Evolutionary conservation across 2,888 invertebrate genomes (phyloP).

Genomic region (Chymomyza amoena): DNA sequence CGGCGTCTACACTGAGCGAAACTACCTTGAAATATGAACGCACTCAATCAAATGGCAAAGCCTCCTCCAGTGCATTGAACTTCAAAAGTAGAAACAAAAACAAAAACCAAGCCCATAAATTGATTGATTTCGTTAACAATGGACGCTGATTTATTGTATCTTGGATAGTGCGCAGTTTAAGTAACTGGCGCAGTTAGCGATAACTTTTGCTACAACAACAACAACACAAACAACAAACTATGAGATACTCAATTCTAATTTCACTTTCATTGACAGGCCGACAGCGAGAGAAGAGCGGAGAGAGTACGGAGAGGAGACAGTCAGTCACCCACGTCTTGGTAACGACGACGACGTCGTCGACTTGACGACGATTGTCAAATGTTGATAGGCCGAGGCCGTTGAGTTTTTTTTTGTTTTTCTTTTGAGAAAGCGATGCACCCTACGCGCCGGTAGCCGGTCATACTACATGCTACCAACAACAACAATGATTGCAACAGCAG

Average conservation of each 20-base stretch:
- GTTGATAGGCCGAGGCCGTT: slow-evolving; percentile 5
- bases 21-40: slow-evolving; percentile 1
- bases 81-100: slow-evolving; percentile 25
- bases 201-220: slow-evolving; percentile 2
- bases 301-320: background rate
- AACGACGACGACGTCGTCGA: slow-evolving; percentile 22
- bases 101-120: slow-evolving; percentile 55
- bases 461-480: background rate
- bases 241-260: slow-evolving; percentile 26
- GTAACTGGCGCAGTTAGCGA: slow-evolving; percentile 49
- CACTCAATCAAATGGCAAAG: background rate
- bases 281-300: slow-evolving; percentile 11
- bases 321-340: slow-evolving; percentile 32
- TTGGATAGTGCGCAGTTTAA: slow-evolving; percentile 6
- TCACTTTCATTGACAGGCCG: slow-evolving; percentile 58
- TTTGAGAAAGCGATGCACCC: slow-evolving; percentile 60
- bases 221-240: background rate
- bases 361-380: slow-evolving; percentile 18
- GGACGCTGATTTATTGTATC: slow-evolving; percentile 44
- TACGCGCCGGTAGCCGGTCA: slow-evolving; percentile 38
- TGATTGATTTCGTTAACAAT: slow-evolving; percentile 57
- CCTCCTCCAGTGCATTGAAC: slow-evolving; percentile 47
- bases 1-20: background rate
- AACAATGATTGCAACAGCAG: background rate
- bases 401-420: background rate